Percentiles rank a stretch among this genome's conserved stretches.
Conservation (phyloP, 2,888 invertebrate species). For the Polyommatus icarus region DNA sequence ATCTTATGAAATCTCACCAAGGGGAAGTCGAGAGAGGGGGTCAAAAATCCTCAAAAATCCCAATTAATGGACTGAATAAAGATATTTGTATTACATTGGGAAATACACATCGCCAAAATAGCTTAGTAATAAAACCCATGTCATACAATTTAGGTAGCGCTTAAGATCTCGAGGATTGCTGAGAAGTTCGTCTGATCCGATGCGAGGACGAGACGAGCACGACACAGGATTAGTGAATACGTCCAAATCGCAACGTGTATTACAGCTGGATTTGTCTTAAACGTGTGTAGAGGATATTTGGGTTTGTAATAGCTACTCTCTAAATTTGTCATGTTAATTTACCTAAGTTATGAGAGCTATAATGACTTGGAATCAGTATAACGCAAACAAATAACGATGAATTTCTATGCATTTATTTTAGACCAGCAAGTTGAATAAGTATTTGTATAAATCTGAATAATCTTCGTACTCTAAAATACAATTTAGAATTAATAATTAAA, state of each 20-base stretch:
- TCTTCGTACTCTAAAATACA: not conserved
- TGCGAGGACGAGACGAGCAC: not conserved
- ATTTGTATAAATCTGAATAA: not conserved
- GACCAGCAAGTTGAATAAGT: too few species aligned
- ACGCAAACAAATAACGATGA: not conserved
- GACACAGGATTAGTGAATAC: not conserved
- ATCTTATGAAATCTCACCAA: too few species aligned
- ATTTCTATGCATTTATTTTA: not conserved
- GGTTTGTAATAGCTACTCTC: not conserved
- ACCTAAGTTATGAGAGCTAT: not conserved
- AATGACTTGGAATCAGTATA: not conserved
- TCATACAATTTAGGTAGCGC: not conserved
- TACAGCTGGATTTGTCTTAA: not conserved
- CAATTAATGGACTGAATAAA: too few species aligned
- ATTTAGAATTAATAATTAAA: conserved; percentile 1
- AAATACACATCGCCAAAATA: not conserved
- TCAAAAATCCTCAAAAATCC: too few species aligned
- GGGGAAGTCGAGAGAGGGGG: too few species aligned
- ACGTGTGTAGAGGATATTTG: not conserved
- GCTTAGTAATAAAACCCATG: not conserved
- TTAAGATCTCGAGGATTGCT: not conserved
- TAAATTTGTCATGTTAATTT: not conserved
- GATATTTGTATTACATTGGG: too few species aligned
- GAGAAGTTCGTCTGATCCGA: not conserved
- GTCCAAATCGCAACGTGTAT: not conserved